A percentile compares a stretch with the other conserved stretches of the same genome.
Conservation (phyloP, 92 coral and sea anemone species). For the Palythoa heliodiscus region DNA sequence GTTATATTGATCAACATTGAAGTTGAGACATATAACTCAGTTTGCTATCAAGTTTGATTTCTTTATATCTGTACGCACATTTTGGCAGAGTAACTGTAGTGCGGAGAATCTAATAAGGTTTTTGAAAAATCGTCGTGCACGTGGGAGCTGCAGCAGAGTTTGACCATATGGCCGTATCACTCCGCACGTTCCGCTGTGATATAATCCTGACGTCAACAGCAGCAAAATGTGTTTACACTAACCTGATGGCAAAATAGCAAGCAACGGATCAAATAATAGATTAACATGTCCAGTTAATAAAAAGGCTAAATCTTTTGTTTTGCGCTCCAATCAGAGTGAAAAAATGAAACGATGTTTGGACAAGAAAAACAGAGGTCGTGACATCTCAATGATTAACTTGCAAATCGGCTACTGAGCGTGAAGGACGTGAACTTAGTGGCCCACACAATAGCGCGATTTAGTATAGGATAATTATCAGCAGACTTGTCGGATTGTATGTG, state of each 20-base stretch:
- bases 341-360: slow-evolving; percentile 35
- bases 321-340: slow-evolving; percentile 56
- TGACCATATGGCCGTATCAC: background rate
- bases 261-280: background rate
- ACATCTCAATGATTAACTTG: slow-evolving; percentile 5
- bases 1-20: slow-evolving; percentile 9
- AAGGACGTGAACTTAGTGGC: slow-evolving; percentile 18
- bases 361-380: slow-evolving; percentile 34
- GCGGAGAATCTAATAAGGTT: background rate
- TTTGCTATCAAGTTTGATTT: background rate
- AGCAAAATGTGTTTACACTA: too few relatives aligned
- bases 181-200: slow-evolving; percentile 1
- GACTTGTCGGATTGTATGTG: slow-evolving; percentile 3
- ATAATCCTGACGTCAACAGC: background rate
- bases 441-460: background rate
- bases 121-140: background rate
- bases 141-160: background rate
- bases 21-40: background rate
- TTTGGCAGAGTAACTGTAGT: background rate
- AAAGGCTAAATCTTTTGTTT: slow-evolving; percentile 51
- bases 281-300: slow-evolving; percentile 49
- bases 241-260: background rate
- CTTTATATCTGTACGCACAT: background rate
- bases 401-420: slow-evolving; percentile 5
- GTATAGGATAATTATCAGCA: background rate